Conservation (phyloP, 2,113 vertebrate species). For the Prinia subflava region DNA sequence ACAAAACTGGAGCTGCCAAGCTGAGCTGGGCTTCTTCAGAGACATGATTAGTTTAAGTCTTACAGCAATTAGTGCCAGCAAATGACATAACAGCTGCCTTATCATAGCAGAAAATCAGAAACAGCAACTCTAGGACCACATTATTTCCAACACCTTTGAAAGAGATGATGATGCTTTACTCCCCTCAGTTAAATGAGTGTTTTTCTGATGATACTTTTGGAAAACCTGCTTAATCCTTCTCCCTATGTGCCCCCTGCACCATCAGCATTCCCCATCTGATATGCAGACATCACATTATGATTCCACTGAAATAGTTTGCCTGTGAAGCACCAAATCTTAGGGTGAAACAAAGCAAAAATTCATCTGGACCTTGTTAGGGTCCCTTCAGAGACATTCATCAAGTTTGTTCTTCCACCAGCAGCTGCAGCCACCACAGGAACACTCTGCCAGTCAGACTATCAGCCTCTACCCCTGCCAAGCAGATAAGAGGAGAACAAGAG, state of each 20-base stretch:
- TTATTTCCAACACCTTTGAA: neutral
- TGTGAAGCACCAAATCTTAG: neutral
- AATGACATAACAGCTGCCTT: neutral
- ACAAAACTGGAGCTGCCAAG: neutral
- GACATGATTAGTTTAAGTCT: neutral
- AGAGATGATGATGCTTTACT: fast-evolving
- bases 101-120: neutral
- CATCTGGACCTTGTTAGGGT: neutral
- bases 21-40: neutral
- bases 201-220: neutral
- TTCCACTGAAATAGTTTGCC: neutral
- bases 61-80: neutral
- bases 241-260: neutral
- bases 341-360: neutral
- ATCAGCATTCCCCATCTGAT: neutral
- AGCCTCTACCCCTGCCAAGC: neutral
- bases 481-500: neutral
- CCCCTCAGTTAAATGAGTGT: neutral
- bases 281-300: neutral
- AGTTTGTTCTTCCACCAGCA: neutral
- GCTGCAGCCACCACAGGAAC: neutral
- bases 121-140: neutral
- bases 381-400: neutral
- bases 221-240: neutral
- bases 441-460: neutral